These are phyloP conservation scores for Clarias gariepinus DNA, from an alignment of 2,113 vertebrate genomes.

Conservation along the genomic window DNA sequence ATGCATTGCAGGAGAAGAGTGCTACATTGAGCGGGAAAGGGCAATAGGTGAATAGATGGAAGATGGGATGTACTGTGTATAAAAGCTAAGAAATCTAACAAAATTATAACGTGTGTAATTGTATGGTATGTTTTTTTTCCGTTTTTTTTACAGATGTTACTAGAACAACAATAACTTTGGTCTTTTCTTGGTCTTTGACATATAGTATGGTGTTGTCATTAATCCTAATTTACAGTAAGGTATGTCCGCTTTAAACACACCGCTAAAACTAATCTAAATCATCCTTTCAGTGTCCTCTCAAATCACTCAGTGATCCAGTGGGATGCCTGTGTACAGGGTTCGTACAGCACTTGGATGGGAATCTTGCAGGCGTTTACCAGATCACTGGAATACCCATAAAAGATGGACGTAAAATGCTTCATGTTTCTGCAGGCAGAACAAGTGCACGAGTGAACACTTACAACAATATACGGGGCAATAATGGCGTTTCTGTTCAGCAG, in stretches of 20 bases:
- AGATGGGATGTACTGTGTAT: constrained; percentile 67
- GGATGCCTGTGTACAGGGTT: not conserved
- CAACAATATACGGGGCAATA: not conserved
- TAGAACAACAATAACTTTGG: not conserved
- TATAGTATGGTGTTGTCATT: not conserved
- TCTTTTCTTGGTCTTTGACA: not conserved
- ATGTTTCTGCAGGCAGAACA: not conserved
- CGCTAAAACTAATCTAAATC: not conserved
- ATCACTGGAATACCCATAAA: not conserved
- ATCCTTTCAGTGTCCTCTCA: not conserved
- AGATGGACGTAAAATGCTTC: not conserved
- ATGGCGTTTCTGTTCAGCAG: not conserved
- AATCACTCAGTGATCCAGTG: not conserved
- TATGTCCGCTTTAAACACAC: not conserved
- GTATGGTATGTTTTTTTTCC: constrained; percentile 26
- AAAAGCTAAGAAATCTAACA: not conserved
- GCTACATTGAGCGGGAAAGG: constrained; percentile 63
- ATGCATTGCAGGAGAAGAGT: constrained; percentile 69
- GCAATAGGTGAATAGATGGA: constrained; percentile 69
- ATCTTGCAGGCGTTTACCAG: constrained; percentile 16
- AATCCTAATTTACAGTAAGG: not conserved
- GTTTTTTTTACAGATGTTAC: not conserved
- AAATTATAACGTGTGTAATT: constrained; percentile 42
- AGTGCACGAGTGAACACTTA: not conserved
- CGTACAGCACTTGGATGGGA: not conserved